Evolutionary conservation across 2,888 invertebrate species (phyloP).

Genomic region (Xanthorhoe spadicearia): DNA sequence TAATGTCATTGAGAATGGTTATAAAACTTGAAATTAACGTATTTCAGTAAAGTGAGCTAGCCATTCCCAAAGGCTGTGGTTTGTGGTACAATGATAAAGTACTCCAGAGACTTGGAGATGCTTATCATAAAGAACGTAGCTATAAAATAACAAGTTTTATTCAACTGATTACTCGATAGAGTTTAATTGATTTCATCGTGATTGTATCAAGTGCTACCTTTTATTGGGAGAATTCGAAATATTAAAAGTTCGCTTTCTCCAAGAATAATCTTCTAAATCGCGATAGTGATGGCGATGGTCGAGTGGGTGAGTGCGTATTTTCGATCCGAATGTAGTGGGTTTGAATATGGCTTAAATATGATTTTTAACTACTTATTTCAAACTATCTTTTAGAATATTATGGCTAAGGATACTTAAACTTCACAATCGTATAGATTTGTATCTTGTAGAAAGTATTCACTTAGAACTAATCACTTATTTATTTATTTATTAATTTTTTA

Average conservation of each 20-base stretch:
- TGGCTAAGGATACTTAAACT: not conserved
- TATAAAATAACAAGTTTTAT: conserved; percentile 36
- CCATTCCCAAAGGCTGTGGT: conserved; percentile 2
- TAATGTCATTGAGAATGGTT: too few species aligned
- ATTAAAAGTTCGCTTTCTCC: not conserved
- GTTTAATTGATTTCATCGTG: conserved; percentile 25
- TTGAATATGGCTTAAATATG: too few species aligned
- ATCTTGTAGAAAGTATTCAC: not conserved
- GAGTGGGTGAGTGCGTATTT: too few species aligned
- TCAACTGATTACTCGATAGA: conserved; percentile 29
- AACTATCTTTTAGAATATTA: too few species aligned
- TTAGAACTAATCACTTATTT: too few species aligned
- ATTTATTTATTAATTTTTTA: too few species aligned
- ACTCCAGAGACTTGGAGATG: conserved; percentile 37
- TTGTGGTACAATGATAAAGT: conserved; percentile 36
- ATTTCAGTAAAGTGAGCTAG: conserved; percentile 9
- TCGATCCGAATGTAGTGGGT: too few species aligned
- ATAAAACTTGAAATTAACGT: not conserved
- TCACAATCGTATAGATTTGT: not conserved
- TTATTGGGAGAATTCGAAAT: not conserved
- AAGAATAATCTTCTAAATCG: too few species aligned
- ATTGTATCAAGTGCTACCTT: not conserved
- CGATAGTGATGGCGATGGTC: too few species aligned
- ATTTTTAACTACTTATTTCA: too few species aligned
- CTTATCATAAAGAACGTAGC: conserved; percentile 43